These are phyloP conservation scores for Anarrhichthys ocellatus DNA, from an alignment of 2,113 vertebrate genomes.

Conservation along the genomic window DNA sequence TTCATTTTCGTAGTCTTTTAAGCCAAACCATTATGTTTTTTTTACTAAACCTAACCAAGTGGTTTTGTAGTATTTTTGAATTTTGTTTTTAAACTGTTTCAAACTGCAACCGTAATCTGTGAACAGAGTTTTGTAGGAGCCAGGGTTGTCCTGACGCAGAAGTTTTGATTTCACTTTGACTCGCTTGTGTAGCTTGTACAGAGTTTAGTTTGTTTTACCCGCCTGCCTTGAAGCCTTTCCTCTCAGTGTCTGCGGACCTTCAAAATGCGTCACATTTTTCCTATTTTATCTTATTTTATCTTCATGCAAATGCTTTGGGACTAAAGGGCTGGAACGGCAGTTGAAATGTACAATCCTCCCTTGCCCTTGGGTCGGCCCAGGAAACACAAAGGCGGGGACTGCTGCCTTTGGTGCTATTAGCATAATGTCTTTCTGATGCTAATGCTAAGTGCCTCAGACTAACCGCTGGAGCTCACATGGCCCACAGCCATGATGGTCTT, in stretches of 20 bases:
- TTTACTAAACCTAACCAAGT: too few species aligned
- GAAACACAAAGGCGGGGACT: constrained; percentile 59
- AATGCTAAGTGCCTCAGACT: constrained; percentile 73
- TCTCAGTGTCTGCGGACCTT: neutral
- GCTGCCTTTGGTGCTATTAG: constrained; percentile 75
- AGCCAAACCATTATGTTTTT: too few species aligned
- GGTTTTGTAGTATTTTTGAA: too few species aligned
- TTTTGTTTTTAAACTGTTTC: neutral
- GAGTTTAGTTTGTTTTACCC: neutral
- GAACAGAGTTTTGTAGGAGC: too few species aligned
- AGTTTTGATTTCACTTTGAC: neutral
- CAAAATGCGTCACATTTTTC: neutral
- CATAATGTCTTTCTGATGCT: constrained; percentile 82
- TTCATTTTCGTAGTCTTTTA: too few species aligned
- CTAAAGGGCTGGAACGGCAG: constrained; percentile 25
- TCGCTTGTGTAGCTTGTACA: neutral
- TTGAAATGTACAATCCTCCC: constrained; percentile 50
- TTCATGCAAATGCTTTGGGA: constrained; percentile 34
- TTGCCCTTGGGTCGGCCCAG: constrained; percentile 57
- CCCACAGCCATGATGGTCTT: constrained; percentile 41
- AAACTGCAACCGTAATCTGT: too few species aligned
- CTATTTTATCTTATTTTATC: constrained; percentile 11
- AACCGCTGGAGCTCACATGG: constrained; percentile 46
- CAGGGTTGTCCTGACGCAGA: neutral
- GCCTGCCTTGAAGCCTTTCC: neutral